These are phyloP conservation scores for Gibbula magus DNA, from an alignment of 2,888 invertebrate genomes.

Conservation along the genomic window DNA sequence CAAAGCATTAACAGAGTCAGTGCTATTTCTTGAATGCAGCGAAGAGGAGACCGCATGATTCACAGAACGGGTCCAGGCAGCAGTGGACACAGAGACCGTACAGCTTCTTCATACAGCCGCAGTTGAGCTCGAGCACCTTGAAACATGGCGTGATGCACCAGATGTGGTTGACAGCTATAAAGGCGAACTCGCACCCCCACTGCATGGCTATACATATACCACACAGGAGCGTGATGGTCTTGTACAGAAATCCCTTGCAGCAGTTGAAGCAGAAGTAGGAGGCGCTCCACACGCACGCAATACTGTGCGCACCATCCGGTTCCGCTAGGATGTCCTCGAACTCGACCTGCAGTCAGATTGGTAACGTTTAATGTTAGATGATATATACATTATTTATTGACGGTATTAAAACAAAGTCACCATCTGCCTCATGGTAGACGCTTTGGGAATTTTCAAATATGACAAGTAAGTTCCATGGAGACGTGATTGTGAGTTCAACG, in stretches of 20 bases:
- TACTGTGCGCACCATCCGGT: conserved; percentile 66
- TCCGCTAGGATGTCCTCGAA: conserved; percentile 65
- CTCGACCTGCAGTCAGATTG: conserved; percentile 55
- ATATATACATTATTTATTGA: no score
- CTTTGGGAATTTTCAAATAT: no score
- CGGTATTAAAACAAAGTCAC: no score
- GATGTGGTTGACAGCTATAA: conserved; percentile 81
- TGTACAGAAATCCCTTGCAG: conserved; percentile 83
- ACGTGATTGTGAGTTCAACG: no score
- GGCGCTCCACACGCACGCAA: conserved; percentile 85
- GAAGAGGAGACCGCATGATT: conserved; percentile 53
- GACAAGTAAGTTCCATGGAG: no score
- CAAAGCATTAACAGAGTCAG: background rate
- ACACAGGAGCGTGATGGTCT: conserved; percentile 81
- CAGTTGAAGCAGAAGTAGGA: conserved; percentile 81
- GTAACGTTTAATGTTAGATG: background rate
- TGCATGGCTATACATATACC: conserved; percentile 83
- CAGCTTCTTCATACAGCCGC: conserved; percentile 53
- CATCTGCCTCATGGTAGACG: no score
- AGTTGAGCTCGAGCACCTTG: conserved; percentile 80
- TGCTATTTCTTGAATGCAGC: conserved; percentile 49
- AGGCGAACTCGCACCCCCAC: conserved; percentile 74
- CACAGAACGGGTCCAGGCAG: conserved; percentile 56
- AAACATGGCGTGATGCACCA: conserved; percentile 84
- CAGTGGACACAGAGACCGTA: conserved; percentile 78